These are phyloP conservation scores for Nephrocerus scutellatus DNA, from an alignment of 2,888 invertebrate genomes.

Conservation along the genomic window DNA sequence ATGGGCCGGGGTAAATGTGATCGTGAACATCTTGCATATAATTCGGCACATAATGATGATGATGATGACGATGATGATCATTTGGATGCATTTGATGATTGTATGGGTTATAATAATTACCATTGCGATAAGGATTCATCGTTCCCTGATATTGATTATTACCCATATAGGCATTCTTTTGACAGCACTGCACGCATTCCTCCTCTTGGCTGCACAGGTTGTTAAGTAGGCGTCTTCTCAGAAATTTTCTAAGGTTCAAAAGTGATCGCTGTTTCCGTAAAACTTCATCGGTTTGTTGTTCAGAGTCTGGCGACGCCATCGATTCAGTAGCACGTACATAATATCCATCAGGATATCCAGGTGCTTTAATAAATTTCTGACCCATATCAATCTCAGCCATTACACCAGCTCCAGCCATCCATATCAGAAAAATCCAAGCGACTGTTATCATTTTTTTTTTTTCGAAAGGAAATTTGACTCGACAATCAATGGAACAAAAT, in stretches of 20 bases:
- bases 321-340: neutral
- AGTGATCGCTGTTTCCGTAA: too few species aligned
- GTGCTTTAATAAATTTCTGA: neutral
- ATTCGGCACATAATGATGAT: too few species aligned
- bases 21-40: too few species aligned
- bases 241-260: too few species aligned
- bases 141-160: slow-evolving; percentile 3
- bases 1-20: too few species aligned
- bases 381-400: slow-evolving; percentile 1
- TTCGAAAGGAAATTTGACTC: neutral
- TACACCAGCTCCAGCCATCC: slow-evolving; percentile 5
- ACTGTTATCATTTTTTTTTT: slow-evolving; percentile 12
- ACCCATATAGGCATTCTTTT: slow-evolving; percentile 8
- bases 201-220: too few species aligned
- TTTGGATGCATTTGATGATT: too few species aligned
- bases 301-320: too few species aligned
- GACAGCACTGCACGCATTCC: slow-evolving; percentile 18
- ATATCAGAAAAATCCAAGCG: too few species aligned
- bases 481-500: neutral
- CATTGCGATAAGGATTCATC: slow-evolving; percentile 13
- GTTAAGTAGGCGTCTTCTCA: too few species aligned
- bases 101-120: slow-evolving; percentile 2
- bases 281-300: too few species aligned
- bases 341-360: neutral
- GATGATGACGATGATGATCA: too few species aligned